A percentile compares a stretch with the other conserved stretches of the same genome.
Conservation (phyloP, 2,113 vertebrate species). For the Apeltes quadracus region DNA sequence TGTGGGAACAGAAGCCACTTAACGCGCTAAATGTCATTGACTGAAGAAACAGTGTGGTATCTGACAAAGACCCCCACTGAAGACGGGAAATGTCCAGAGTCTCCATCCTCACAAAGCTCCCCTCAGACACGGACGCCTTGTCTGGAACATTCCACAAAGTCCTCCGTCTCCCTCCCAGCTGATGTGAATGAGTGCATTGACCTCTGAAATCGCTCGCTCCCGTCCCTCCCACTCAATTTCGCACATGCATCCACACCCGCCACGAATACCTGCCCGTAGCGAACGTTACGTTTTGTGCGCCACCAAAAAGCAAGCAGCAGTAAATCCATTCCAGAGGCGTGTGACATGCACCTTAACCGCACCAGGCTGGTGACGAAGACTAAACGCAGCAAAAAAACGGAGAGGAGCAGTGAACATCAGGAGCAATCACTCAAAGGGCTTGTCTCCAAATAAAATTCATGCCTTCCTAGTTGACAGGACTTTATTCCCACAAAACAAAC, state of each 20-base stretch:
- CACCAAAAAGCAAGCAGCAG: neutral
- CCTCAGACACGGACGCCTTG: slow-evolving; percentile 59
- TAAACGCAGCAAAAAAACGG: slow-evolving; percentile 10
- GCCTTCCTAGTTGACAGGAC: neutral
- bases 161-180: slow-evolving; percentile 50
- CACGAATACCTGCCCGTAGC: neutral
- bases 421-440: slow-evolving; percentile 4
- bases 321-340: slow-evolving; percentile 14
- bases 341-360: neutral
- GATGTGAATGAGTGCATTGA: slow-evolving; percentile 72
- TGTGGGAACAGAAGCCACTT: slow-evolving; percentile 17
- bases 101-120: slow-evolving; percentile 55
- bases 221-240: slow-evolving; percentile 25
- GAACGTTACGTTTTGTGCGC: slow-evolving; percentile 5
- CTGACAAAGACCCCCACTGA: slow-evolving; percentile 51
- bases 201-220: slow-evolving; percentile 43
- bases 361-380: slow-evolving; percentile 29
- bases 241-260: neutral
- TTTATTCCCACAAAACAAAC: slow-evolving; percentile 16
- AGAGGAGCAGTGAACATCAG: slow-evolving; percentile 12
- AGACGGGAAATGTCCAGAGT: slow-evolving; percentile 37
- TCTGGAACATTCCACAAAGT: slow-evolving; percentile 73
- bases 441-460: neutral
- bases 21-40: slow-evolving; percentile 11
- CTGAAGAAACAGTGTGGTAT: slow-evolving; percentile 37